phyloP scores from a whole-genome alignment of 2,113 vertebrate genomes.

The Archilochus colubris region DNA sequence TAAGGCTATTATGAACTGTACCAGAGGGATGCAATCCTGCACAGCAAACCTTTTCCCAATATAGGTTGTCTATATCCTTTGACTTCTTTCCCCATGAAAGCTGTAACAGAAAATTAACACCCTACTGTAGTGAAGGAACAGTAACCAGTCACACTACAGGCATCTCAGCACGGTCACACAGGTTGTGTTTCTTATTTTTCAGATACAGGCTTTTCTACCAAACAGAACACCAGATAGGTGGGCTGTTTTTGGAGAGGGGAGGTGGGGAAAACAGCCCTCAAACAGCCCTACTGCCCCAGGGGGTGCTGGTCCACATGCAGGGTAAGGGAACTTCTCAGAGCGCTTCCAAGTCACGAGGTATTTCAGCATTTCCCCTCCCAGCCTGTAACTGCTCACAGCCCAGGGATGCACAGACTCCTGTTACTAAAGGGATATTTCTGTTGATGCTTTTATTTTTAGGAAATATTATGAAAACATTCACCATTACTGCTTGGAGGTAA shows the following conservation, averaged over 20 bases:
- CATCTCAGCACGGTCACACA: background rate
- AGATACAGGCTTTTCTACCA: background rate
- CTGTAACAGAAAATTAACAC: background rate
- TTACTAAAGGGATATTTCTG: background rate
- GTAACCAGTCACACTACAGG: background rate
- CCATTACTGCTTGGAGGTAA: background rate
- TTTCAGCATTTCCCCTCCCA: background rate
- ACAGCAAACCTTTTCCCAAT: background rate
- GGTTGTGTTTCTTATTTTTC: background rate
- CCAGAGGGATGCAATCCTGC: background rate
- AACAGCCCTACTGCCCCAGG: background rate
- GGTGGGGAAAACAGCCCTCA: background rate
- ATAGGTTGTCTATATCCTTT: background rate
- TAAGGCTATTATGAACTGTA: background rate
- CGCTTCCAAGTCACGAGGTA: background rate
- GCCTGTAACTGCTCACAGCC: background rate
- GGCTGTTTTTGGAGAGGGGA: background rate
- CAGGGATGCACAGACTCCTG: background rate
- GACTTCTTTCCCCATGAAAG: background rate
- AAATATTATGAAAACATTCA: background rate
- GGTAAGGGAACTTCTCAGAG: background rate
- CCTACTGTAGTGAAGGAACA: background rate
- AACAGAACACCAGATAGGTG: background rate
- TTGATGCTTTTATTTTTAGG: conserved; percentile 11
- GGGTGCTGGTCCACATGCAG: background rate